Evolutionary conservation across 2,113 vertebrate species (phyloP).

Genomic region (Apeltes quadracus): DNA sequence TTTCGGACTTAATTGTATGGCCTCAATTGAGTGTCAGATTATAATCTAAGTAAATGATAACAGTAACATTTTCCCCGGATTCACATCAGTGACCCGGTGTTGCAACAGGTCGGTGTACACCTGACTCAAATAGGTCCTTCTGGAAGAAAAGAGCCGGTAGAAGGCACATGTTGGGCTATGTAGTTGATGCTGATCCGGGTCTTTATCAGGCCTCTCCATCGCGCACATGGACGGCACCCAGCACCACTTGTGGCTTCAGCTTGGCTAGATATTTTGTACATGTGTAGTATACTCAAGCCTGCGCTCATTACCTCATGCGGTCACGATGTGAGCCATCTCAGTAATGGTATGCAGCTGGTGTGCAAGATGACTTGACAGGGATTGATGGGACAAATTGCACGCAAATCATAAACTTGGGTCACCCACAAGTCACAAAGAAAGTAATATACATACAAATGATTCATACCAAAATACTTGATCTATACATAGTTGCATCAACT

Average conservation of each 20-base stretch:
- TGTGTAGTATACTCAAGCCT: constrained; percentile 62
- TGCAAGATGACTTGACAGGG: constrained; percentile 68
- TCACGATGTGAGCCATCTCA: constrained; percentile 76
- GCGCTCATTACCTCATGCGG: constrained; percentile 80
- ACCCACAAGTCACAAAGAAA: constrained; percentile 77
- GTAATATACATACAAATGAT: constrained; percentile 69
- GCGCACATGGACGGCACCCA: constrained; percentile 60
- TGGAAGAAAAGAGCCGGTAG: constrained; percentile 16
- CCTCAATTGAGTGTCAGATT: not conserved
- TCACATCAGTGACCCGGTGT: not conserved
- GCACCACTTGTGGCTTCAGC: constrained; percentile 56
- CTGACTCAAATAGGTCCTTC: not conserved
- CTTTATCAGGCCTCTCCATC: constrained; percentile 49
- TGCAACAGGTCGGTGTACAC: not conserved
- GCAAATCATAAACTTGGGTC: constrained; percentile 80
- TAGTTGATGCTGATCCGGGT: constrained; percentile 43
- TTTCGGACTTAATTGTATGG: not conserved
- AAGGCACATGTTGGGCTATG: constrained; percentile 14
- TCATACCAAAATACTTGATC: constrained; percentile 63
- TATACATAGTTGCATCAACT: constrained; percentile 55
- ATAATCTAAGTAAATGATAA: not conserved
- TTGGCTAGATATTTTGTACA: constrained; percentile 60
- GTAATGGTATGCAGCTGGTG: constrained; percentile 76
- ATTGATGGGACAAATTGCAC: constrained; percentile 78
- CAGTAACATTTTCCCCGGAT: not conserved